phyloP scores from a whole-genome alignment of 1,140 invertebrate genomes.

The Chelonus insularis region DNA sequence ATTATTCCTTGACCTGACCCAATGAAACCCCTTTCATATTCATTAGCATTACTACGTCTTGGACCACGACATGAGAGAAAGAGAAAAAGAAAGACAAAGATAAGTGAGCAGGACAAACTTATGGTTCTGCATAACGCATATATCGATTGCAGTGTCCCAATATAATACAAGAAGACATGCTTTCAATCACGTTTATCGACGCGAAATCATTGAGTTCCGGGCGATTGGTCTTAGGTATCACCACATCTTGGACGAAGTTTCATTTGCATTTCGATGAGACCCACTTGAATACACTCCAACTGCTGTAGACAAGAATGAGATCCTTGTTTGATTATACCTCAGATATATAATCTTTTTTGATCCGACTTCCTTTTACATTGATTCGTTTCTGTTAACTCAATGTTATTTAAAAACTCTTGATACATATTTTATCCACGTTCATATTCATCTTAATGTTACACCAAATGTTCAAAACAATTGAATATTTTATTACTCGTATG shows the following conservation, averaged over 20 bases:
- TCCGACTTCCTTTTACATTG: not conserved
- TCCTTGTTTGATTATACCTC: constrained; percentile 23
- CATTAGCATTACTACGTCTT: constrained; percentile 48
- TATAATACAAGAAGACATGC: not conserved
- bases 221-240: not conserved
- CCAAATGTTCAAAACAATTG: too few relatives aligned
- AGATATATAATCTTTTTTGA: too few relatives aligned
- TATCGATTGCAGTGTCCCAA: not conserved
- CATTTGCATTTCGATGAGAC: not conserved
- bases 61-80: constrained; percentile 36
- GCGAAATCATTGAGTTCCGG: not conserved
- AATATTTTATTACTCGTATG: too few relatives aligned
- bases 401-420: not conserved
- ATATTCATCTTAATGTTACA: too few relatives aligned
- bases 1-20: constrained; percentile 61
- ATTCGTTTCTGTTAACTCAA: not conserved
- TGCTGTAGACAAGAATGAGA: not conserved
- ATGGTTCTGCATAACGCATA: constrained; percentile 35
- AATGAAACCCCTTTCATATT: constrained; percentile 57
- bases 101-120: not conserved
- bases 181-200: constrained; percentile 20
- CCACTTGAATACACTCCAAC: constrained; percentile 4
- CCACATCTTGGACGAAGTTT: not conserved
- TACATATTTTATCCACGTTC: too few relatives aligned
- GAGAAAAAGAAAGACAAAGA: not conserved